Evolutionary conservation across 2,113 vertebrate species (phyloP).

Genomic region (Tringa solitaria): DNA sequence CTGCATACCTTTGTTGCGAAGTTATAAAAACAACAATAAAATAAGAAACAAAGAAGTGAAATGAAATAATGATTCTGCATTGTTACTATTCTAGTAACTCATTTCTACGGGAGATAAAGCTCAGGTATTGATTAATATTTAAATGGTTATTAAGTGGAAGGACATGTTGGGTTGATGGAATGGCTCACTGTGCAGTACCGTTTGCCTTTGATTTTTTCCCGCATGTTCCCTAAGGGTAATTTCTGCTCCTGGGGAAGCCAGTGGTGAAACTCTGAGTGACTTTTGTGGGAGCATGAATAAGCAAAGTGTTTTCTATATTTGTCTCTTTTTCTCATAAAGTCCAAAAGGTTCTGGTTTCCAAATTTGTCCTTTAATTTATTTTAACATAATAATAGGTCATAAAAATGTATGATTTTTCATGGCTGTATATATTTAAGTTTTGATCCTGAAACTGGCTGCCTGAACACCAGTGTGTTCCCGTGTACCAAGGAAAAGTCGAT

Average conservation of each 20-base stretch:
- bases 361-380: not conserved
- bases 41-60: not conserved
- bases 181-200: not conserved
- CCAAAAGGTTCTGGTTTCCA: not conserved
- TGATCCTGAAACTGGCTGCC: not conserved
- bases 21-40: slow-evolving; percentile 13
- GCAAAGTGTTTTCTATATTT: not conserved
- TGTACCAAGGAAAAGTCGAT: not conserved
- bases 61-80: slow-evolving; percentile 1
- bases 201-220: not conserved
- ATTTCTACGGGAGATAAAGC: slow-evolving; percentile 1
- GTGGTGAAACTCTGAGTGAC: not conserved
- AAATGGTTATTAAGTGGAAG: not conserved
- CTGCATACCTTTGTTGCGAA: slow-evolving; percentile 9
- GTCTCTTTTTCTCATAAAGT: not conserved
- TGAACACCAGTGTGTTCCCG: not conserved
- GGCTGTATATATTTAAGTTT: not conserved
- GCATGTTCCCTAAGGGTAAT: not conserved
- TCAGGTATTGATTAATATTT: slow-evolving; percentile 50
- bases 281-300: not conserved
- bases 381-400: not conserved
- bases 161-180: not conserved
- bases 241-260: not conserved
- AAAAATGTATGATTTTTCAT: not conserved
- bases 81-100: not conserved